phyloP scores from a whole-genome alignment of 2,113 vertebrate species.

The Nannobrachium achirus region DNA sequence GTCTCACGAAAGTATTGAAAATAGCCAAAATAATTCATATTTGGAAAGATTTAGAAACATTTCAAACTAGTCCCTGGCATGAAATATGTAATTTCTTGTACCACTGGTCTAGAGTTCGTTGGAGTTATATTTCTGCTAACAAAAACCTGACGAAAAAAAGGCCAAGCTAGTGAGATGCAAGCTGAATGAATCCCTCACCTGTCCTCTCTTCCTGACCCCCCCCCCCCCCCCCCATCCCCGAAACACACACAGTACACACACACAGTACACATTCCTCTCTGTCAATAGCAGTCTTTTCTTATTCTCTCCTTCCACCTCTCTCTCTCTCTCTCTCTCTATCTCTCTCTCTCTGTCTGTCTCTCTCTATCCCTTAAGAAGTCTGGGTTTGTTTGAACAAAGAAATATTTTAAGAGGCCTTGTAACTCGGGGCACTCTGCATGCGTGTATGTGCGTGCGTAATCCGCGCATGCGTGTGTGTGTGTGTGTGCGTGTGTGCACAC shows the following conservation, averaged over 20 bases:
- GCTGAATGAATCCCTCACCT: constrained; percentile 70
- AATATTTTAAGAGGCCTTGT: constrained; percentile 73
- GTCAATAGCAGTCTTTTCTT: constrained; percentile 65
- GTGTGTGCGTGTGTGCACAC: constrained; percentile 21
- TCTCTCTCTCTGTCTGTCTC: constrained; percentile 24
- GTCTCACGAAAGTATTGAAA: too few species aligned
- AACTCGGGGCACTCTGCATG: constrained; percentile 45
- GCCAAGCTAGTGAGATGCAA: constrained; percentile 40
- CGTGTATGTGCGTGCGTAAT: constrained; percentile 36
- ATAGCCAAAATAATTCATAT: too few species aligned
- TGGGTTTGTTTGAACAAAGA: constrained; percentile 78
- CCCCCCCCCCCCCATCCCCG: constrained; percentile 30
- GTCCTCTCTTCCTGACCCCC: constrained; percentile 47
- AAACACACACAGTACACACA: too few species aligned
- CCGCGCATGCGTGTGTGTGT: constrained; percentile 30
- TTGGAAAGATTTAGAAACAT: too few species aligned
- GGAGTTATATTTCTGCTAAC: constrained; percentile 22
- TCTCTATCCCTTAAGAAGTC: constrained; percentile 60
- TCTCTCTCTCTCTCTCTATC: constrained; percentile 7
- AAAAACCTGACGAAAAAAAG: constrained; percentile 41
- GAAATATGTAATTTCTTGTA: too few species aligned
- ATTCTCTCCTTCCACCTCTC: constrained; percentile 24
- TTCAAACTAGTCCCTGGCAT: too few species aligned
- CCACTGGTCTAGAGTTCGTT: too few species aligned
- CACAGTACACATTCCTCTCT: constrained; percentile 63